Base-by-base conservation (phyloP, 2,113 vertebrate species). In the Podilymbus podiceps region DNA sequence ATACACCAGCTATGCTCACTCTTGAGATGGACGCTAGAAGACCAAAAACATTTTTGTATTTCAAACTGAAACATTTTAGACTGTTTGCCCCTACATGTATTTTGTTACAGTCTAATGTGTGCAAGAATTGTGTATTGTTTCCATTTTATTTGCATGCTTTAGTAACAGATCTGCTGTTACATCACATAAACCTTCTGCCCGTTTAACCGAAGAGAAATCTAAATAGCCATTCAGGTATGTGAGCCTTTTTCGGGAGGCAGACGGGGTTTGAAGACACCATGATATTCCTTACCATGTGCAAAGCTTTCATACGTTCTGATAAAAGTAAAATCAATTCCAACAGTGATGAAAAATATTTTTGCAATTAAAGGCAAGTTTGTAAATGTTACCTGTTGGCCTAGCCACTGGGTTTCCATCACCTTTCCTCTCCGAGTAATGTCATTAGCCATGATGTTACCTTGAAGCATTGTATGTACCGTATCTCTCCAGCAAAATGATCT, bases 191-290 rank as follows among this genome's bases (percentile, higher is more conserved):
- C n/a, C n/a, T 59, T 74, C 40, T 38, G 67, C 44, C 78, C 40
- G 35, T 76, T 89, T 77, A 73, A 58, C 62, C 93, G 40, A 53
- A 66, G 58, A 88, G 35, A 42, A 49, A 46, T 59, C 50, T 76
- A 62, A 95, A 55, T 62, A 94, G 55, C 62, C 83, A 24, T 63
- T 66, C 30, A 80, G 64, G 82, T 52, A 56, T 18, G 23, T 46
- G 60, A 94, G 88, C 60, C 92, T 90, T 88, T 78, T 92, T 67
- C 94, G 75, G 71, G 44, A 93, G 79, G 84, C 21, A 72, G 35
- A 93, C 28, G 15, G 72, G 50, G 33, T 85, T 58, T 53, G 68
- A 85, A 95, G 85, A 63, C 42, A 87, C 67, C 30, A 66, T 88
- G 63, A 67, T 71, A 83, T 78, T 83, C 84, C 77, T 90, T 82